Conservation (phyloP, 1,140 invertebrate genomes). For the Rhopalosiphum padi region DNA sequence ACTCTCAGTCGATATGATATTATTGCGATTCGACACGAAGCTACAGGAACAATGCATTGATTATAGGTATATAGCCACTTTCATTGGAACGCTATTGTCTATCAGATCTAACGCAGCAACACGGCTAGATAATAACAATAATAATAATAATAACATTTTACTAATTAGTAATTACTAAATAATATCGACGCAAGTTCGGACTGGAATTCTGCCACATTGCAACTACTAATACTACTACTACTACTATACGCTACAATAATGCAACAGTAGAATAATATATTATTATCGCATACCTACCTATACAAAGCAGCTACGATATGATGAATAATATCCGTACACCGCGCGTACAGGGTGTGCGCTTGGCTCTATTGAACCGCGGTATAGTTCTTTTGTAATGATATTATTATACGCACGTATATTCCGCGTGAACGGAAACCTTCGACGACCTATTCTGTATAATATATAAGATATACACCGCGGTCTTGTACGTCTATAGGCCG, state of each 20-base stretch:
- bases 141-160: neutral
- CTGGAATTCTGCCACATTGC: neutral
- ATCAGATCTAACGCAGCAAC: neutral
- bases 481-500: neutral
- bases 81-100: neutral
- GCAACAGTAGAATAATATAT: neutral
- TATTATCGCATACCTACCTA: neutral
- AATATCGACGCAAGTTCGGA: neutral
- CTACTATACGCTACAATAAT: no score
- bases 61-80: neutral
- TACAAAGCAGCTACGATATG: no score
- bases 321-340: neutral
- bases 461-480: neutral
- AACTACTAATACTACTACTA: no score
- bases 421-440: neutral
- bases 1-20: neutral
- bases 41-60: neutral
- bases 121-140: neutral
- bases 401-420: neutral
- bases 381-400: no score
- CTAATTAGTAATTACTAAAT: conserved; percentile 1
- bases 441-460: neutral
- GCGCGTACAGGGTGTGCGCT: neutral
- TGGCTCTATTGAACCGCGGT: no score
- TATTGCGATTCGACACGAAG: conserved; percentile 5